A percentile compares a stretch with the other conserved stretches of the same genome.
phyloP scores from a whole-genome alignment of 2,797 vertebrate species.

The Pygocentrus nattereri region DNA sequence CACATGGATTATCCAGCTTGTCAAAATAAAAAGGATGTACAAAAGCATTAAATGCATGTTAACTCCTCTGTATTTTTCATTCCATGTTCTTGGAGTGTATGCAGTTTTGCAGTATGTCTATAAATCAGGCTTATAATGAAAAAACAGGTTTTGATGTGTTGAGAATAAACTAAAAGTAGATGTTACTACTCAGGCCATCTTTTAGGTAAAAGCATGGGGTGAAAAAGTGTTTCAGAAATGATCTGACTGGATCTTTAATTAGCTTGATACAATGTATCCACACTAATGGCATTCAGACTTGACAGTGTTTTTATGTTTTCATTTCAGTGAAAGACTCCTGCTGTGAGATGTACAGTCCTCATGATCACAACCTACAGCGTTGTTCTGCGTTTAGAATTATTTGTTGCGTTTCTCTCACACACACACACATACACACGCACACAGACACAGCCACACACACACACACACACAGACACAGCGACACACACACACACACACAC shows the following conservation, averaged over 20 bases:
- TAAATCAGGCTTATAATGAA: background rate
- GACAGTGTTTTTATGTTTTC: background rate
- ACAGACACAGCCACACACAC: background rate
- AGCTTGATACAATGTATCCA: background rate
- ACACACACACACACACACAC: background rate
- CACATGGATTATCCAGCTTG: slow-evolving; percentile 35
- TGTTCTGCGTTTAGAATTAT: slow-evolving; percentile 1
- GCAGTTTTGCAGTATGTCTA: background rate
- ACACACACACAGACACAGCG: background rate
- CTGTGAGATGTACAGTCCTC: slow-evolving; percentile 4
- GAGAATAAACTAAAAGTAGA: background rate
- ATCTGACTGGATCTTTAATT: slow-evolving; percentile 8
- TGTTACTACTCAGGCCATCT: background rate
- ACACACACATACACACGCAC: background rate
- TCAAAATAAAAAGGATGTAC: background rate
- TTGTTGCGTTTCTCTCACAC: background rate
- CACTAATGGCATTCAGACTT: slow-evolving; percentile 1
- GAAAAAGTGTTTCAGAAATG: background rate
- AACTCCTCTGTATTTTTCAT: background rate
- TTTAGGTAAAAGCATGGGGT: background rate
- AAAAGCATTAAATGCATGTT: background rate
- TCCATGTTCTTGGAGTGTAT: background rate
- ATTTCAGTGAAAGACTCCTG: background rate
- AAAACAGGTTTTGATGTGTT: background rate
- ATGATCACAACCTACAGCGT: background rate